Evolutionary conservation across 2,797 vertebrate genomes (phyloP), one percentile per base, ranked within the genome.

Genomic region (Glyptemys insculpta): DNA sequence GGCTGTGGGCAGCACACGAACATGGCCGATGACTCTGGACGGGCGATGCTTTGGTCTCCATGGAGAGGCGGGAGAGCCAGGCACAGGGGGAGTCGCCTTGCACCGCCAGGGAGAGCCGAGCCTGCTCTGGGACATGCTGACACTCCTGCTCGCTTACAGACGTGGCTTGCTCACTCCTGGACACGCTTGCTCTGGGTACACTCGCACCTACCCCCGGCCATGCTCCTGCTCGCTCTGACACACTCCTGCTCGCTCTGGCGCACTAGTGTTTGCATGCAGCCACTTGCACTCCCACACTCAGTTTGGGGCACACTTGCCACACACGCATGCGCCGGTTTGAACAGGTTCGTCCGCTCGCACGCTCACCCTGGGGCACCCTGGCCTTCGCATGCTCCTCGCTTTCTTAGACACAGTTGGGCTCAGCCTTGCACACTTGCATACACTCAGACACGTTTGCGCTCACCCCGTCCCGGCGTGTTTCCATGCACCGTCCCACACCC

Each of bases 401-500:
- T 65, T 41, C 19, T 72, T 37, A 23, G n/a, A 12, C 12, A 19
- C n/a, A 37, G 5, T 23, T 23, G 65, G n/a, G 19, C n/a, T 72
- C 21, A 72, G 21, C 10, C 18, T 12, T n/a, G 62, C 62, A n/a
- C 3, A 4, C 62, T n/a, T 31, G 57, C 16, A 2, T 34, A 19
- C 8, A 34, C 34, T n/a, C 65, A 3, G 21, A 12, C 19, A 12
- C 5, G 2, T 37, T 72, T 72, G 65, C 2, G 9, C 21, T 72
- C 19, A 72, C 19, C 21, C 65, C 3, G 5, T 72, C 65, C 65
- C 8, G 56, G 37, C 12, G 19, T 29, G 4, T 50, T 52, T n/a
- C 16, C 47, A 12, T 47, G 5, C 47, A 14, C 47, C 25, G 47
- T 23, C 65, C 34, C 0, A 0, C 62, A 8, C 57, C 12, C 54